A percentile compares a stretch with the other conserved stretches of the same genome.
phyloP scores from a whole-genome alignment of 2,888 invertebrate species.

The Lasius fuliginosus region DNA sequence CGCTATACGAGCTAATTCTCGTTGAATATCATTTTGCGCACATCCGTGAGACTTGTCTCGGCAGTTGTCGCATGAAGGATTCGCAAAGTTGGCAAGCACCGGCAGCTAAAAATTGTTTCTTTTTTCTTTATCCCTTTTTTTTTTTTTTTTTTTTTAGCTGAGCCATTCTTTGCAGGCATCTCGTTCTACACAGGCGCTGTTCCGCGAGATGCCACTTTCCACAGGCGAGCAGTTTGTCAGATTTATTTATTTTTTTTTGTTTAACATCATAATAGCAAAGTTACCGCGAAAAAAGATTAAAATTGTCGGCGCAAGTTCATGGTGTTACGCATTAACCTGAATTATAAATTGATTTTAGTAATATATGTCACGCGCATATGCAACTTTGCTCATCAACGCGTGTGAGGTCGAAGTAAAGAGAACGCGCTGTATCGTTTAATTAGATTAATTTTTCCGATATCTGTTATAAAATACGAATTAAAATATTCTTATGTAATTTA shows the following conservation, averaged over 20 bases:
- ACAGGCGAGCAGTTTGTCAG: not conserved
- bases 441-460: not conserved
- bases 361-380: not conserved
- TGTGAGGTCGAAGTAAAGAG: not conserved
- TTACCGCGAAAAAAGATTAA: not conserved
- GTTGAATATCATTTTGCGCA: conserved; percentile 7
- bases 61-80: conserved; percentile 20
- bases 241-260: conserved; percentile 2
- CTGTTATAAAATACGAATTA: not conserved
- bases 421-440: conserved; percentile 5
- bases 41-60: not conserved
- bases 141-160: not conserved
- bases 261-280: conserved; percentile 23
- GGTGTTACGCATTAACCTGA: not conserved
- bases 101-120: not conserved
- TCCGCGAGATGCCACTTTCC: conserved; percentile 9
- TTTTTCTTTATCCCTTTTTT: not conserved
- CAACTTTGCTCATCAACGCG: not conserved
- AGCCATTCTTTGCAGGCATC: conserved; percentile 18
- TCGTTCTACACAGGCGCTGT: conserved; percentile 41
- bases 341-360: conserved; percentile 34
- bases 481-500: not conserved
- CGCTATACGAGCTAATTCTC: conserved; percentile 34
- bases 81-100: conserved; percentile 35
- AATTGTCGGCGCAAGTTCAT: not conserved